A percentile compares a stretch with the other conserved stretches of the same genome.
phyloP scores from a whole-genome alignment of 2,888 invertebrate genomes.

The Odontocolon sp. region DNA sequence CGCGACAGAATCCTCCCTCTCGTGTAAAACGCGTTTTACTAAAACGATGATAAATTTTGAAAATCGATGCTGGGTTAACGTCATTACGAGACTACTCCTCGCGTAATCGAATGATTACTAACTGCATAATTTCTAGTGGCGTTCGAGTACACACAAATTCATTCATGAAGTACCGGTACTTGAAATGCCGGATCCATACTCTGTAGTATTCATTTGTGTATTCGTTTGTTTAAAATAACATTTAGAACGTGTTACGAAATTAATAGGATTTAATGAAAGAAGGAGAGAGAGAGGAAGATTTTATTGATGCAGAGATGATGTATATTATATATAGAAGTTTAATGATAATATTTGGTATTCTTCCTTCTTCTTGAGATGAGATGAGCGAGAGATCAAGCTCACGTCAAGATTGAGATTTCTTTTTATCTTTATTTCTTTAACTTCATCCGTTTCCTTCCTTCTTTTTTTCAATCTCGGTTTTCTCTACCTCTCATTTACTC shows the following conservation, averaged over 20 bases:
- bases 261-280: slow-evolving; percentile 11
- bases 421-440: neutral
- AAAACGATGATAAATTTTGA: slow-evolving; percentile 36
- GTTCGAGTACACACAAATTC: neutral
- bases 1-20: slow-evolving; percentile 17
- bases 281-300: too few species aligned
- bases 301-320: too few species aligned
- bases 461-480: slow-evolving; percentile 35
- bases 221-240: neutral
- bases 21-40: slow-evolving; percentile 19
- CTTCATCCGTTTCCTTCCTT: slow-evolving; percentile 2
- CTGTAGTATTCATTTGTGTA: neutral
- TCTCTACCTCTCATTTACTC: slow-evolving; percentile 50
- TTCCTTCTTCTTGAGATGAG: slow-evolving; percentile 30
- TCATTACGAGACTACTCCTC: slow-evolving; percentile 4
- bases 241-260: neutral
- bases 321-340: too few species aligned
- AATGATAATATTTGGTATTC: slow-evolving; percentile 60
- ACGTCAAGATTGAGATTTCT: too few species aligned
- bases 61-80: slow-evolving; percentile 30
- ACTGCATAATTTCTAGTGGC: slow-evolving; percentile 6
- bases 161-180: neutral
- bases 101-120: slow-evolving; percentile 28
- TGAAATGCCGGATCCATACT: neutral
- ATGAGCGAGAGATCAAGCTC: slow-evolving; percentile 20